Evolutionary conservation across 2,113 vertebrate species (phyloP), one percentile per base, ranked within the genome.

Genomic region (Taurulus bubalis): DNA sequence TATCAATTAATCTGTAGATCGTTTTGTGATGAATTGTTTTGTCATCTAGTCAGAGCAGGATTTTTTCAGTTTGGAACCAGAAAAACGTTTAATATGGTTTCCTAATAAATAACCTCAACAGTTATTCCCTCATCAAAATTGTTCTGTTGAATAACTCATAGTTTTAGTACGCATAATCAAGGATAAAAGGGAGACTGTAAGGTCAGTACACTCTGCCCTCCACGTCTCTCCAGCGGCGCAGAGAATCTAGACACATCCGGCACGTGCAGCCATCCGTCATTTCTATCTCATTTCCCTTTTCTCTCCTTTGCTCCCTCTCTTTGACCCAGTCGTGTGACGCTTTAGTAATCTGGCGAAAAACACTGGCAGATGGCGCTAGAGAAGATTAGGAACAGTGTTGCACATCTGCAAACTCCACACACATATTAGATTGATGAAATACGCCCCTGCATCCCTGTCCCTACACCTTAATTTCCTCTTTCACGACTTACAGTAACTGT

Each of bases 301-400:
- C 42, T 45, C 42, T 45, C 47, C 16, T 16, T 3, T 47, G 74
- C 42, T 18, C 11, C 9, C 8, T 75, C 55, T 77, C 59, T 79
- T 34, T 89, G 75, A 85, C 79, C 72, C 53, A 55, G 34, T 20
- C 20, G 14, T 82, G 77, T 59, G 74, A 47, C 0, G 69, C 76
- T 86, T 85, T 79, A 60, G 58, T 87, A 87, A 87, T 88, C 83
- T 72, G 9, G 42, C 4, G 0, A 87, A 91, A 91, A 85, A 90
- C 85, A 85, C 69, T 63, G 88, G 67, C 89, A 89, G 89, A 93
- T 87, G 90, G 82, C 3, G 45, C 47, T 45, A 26, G 64, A 26
- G 75, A 83, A 72, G 84, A 87, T 90, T 73, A 84, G 68, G 64
- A 74, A 42, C 55, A 80, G 34, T 60, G 49, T 72, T 68, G 47